phyloP scores from a whole-genome alignment of 2,888 invertebrate genomes.

The Gymnocheta viridis region DNA sequence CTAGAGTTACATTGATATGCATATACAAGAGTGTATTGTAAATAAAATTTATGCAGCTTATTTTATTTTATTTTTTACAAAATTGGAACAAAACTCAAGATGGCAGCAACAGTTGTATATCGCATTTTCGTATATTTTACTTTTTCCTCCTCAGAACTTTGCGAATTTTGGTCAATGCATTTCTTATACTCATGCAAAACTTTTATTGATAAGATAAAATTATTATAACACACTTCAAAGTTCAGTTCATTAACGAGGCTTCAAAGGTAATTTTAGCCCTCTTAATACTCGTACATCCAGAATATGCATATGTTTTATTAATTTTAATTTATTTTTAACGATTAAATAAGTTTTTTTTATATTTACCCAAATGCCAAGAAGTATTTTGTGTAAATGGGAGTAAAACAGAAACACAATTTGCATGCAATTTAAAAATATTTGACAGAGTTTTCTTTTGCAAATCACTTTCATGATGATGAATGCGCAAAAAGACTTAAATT shows the following conservation, averaged over 20 bases:
- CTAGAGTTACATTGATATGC: background rate
- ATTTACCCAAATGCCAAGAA: constrained; percentile 43
- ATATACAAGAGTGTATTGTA: too few species aligned
- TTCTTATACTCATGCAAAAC: background rate
- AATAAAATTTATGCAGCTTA: background rate
- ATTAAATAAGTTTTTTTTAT: background rate
- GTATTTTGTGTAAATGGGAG: background rate
- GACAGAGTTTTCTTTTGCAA: constrained; percentile 41
- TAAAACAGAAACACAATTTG: constrained; percentile 36
- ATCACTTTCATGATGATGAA: constrained; percentile 18
- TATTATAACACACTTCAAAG: constrained; percentile 1
- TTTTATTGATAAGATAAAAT: constrained; percentile 7
- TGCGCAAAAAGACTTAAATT: background rate
- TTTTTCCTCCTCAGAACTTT: background rate
- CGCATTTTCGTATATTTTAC: background rate
- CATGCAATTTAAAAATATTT: constrained; percentile 6
- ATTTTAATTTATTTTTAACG: background rate
- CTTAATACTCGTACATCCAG: too few species aligned
- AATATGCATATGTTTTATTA: too few species aligned
- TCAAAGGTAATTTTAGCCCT: background rate
- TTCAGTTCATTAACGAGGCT: background rate
- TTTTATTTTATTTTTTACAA: too few species aligned
- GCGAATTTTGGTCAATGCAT: background rate
- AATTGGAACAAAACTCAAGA: too few species aligned
- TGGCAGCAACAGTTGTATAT: too few species aligned